Percentiles rank a stretch among this genome's conserved stretches.
phyloP scores from a whole-genome alignment of 2,888 invertebrate genomes.

The Nemotelus pantherinus region DNA sequence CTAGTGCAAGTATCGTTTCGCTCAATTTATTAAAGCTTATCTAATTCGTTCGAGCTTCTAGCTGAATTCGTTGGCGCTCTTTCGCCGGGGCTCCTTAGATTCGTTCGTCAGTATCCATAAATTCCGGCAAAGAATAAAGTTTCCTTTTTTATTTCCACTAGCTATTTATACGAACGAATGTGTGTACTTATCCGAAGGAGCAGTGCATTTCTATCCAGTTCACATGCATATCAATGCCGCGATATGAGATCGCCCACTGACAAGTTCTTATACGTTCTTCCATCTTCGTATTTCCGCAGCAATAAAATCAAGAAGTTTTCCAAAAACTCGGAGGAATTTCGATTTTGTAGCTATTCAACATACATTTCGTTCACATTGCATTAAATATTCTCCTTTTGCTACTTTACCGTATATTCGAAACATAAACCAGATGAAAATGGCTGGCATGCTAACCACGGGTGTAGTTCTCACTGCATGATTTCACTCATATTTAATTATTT shows the following conservation, averaged over 20 bases:
- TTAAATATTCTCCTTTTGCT: no score
- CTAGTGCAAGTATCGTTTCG: conserved; percentile 38
- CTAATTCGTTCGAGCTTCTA: conserved; percentile 38
- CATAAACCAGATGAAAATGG: no score
- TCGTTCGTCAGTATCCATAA: conserved; percentile 18
- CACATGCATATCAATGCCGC: no score
- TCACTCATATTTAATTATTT: no score
- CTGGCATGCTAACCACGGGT: no score
- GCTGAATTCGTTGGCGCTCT: conserved; percentile 25
- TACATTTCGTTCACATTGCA: no score
- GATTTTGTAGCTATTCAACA: not conserved
- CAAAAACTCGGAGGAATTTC: conserved; percentile 21
- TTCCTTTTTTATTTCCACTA: conserved; percentile 6
- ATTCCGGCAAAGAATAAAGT: conserved; percentile 35
- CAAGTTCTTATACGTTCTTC: not conserved
- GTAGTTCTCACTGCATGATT: no score
- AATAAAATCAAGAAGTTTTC: conserved; percentile 35
- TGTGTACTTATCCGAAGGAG: not conserved
- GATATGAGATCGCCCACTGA: no score
- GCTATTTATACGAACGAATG: not conserved
- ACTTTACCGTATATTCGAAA: no score
- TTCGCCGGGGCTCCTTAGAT: not conserved
- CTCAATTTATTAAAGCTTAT: conserved; percentile 39
- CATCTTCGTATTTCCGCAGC: conserved; percentile 24
- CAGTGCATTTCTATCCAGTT: no score